phyloP scores from a whole-genome alignment of 2,888 invertebrate genomes.

The Glyphotaelius pellucidus region DNA sequence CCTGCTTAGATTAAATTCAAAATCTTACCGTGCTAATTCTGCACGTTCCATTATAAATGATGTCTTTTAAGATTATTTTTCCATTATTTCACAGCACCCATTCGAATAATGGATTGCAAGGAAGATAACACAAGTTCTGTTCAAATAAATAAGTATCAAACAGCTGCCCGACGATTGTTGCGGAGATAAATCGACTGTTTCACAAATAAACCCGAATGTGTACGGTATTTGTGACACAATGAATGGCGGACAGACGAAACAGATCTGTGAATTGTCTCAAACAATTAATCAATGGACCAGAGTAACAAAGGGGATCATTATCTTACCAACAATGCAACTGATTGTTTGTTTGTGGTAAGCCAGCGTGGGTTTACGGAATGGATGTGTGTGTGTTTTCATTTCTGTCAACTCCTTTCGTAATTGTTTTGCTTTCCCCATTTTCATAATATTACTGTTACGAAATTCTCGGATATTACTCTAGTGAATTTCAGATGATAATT shows the following conservation, averaged over 20 bases:
- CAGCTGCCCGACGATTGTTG: slow-evolving; percentile 11
- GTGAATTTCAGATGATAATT: background rate
- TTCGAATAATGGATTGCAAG: background rate
- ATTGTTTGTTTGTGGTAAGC: background rate
- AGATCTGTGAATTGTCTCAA: slow-evolving; percentile 34
- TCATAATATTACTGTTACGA: background rate
- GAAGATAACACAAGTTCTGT: background rate
- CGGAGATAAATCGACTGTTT: slow-evolving; percentile 27
- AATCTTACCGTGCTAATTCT: background rate
- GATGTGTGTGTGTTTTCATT: background rate
- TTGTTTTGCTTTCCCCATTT: background rate
- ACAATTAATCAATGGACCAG: slow-evolving; percentile 33
- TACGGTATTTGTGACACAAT: slow-evolving; percentile 26
- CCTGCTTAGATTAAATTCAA: background rate
- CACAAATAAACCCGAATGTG: slow-evolving; percentile 28
- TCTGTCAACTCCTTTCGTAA: background rate
- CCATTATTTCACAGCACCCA: background rate
- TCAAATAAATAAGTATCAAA: background rate
- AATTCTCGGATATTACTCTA: background rate
- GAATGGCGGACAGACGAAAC: slow-evolving; percentile 29
- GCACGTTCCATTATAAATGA: background rate
- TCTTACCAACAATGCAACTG: slow-evolving; percentile 14
- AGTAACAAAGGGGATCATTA: slow-evolving; percentile 20
- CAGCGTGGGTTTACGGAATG: background rate
- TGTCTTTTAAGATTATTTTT: background rate